Percentiles rank a stretch among this genome's conserved stretches.
Conservation (phyloP, 2,113 vertebrate species). For the Sceloporus tristichus region DNA sequence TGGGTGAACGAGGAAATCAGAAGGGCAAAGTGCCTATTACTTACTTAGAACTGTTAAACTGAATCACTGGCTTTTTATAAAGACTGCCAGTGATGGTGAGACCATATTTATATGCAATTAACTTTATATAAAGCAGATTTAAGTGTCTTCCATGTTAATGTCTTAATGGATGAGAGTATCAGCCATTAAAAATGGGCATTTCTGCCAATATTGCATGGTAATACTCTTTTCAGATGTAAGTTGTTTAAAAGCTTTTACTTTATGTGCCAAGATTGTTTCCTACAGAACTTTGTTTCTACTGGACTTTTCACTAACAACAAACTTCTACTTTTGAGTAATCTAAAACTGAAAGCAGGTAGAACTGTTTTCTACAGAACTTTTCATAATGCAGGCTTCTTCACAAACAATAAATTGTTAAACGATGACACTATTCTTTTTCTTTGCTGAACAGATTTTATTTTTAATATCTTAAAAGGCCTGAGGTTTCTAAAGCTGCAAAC, state of each 20-base stretch:
- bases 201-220: slow-evolving; percentile 80
- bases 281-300: slow-evolving; percentile 85
- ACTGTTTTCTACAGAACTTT: slow-evolving; percentile 85
- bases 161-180: slow-evolving; percentile 75
- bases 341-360: slow-evolving; percentile 76
- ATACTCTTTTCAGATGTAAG: slow-evolving; percentile 75
- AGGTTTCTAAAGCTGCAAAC: not conserved
- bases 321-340: slow-evolving; percentile 80
- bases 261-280: slow-evolving; percentile 81
- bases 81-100: slow-evolving; percentile 72
- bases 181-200: slow-evolving; percentile 75
- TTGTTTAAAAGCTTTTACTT: slow-evolving; percentile 80
- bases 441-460: not conserved
- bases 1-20: slow-evolving; percentile 96
- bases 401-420: slow-evolving; percentile 83
- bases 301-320: slow-evolving; percentile 81
- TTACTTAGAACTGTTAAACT: slow-evolving; percentile 98
- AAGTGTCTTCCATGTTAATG: slow-evolving; percentile 81
- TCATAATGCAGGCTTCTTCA: slow-evolving; percentile 81
- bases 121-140: slow-evolving; percentile 82
- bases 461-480: slow-evolving; percentile 2
- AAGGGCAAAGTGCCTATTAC: slow-evolving; percentile 99
- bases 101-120: slow-evolving; percentile 88
- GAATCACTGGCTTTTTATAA: slow-evolving; percentile 71
- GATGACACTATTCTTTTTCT: slow-evolving; percentile 50